Conservation (phyloP, 2,113 vertebrate genomes). For the Beaufortia kweichowensis region DNA sequence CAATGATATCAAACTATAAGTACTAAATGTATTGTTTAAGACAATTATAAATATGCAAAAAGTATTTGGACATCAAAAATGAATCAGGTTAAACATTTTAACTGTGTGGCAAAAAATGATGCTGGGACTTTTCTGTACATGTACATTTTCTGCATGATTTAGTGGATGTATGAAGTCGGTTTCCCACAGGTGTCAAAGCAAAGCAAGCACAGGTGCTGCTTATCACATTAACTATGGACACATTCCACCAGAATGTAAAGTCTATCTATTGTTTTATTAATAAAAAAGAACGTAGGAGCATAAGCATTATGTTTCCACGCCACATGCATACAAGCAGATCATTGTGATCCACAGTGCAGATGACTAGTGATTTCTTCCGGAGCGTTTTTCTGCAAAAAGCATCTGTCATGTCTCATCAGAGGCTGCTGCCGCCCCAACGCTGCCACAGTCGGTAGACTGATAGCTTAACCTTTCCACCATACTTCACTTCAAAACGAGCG, state of each 20-base stretch:
- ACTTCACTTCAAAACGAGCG: conserved; percentile 60
- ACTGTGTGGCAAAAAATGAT: no score
- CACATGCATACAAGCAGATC: conserved; percentile 46
- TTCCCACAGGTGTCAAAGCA: no score
- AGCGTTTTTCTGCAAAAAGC: conserved; percentile 70
- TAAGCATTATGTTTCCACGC: background rate
- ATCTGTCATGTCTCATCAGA: conserved; percentile 69
- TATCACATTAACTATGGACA: background rate
- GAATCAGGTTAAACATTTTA: no score
- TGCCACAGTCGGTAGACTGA: conserved; percentile 59
- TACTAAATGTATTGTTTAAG: no score
- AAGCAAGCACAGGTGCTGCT: background rate
- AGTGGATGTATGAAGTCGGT: no score
- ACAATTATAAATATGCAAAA: no score
- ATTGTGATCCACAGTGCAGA: conserved; percentile 40
- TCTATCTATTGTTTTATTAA: background rate
- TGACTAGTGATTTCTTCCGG: conserved; percentile 50
- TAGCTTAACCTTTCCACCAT: conserved; percentile 65
- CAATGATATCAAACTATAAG: no score
- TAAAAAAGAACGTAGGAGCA: background rate
- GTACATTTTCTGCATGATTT: no score
- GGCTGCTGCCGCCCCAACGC: conserved; percentile 56
- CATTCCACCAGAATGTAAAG: no score
- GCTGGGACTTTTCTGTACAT: no score
- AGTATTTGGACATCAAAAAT: no score